phyloP scores from a whole-genome alignment of 1,140 invertebrate genomes.

The Streblospio benedicti region DNA sequence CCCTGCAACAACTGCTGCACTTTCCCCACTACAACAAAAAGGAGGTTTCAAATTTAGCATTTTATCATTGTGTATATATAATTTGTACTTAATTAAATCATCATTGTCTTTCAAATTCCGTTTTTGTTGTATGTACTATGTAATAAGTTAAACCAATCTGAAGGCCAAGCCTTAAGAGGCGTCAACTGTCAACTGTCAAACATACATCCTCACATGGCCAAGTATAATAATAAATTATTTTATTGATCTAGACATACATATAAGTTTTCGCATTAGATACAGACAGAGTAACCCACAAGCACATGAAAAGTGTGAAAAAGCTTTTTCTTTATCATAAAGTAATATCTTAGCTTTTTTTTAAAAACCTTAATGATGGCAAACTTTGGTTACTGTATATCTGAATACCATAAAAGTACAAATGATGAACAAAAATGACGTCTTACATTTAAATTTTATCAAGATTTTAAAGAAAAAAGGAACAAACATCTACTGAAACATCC shows the following conservation, averaged over 20 bases:
- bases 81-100: too few relatives aligned
- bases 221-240: too few relatives aligned
- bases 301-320: neutral
- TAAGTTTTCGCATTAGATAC: neutral
- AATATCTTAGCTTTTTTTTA: neutral
- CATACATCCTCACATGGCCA: neutral
- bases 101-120: too few relatives aligned
- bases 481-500: too few relatives aligned
- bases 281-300: neutral
- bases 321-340: neutral
- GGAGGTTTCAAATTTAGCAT: too few relatives aligned
- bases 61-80: neutral
- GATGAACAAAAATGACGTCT: neutral
- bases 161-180: neutral
- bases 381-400: neutral
- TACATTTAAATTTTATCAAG: neutral
- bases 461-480: neutral
- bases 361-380: neutral
- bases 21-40: constrained; percentile 63
- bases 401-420: neutral
- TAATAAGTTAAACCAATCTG: neutral
- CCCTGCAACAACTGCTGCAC: constrained; percentile 88
- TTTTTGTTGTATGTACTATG: too few relatives aligned
- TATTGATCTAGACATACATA: neutral
- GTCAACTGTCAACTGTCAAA: neutral